These are phyloP conservation scores for Bombus fervidus DNA, from an alignment of 1,140 invertebrate species.

Conservation along the genomic window DNA sequence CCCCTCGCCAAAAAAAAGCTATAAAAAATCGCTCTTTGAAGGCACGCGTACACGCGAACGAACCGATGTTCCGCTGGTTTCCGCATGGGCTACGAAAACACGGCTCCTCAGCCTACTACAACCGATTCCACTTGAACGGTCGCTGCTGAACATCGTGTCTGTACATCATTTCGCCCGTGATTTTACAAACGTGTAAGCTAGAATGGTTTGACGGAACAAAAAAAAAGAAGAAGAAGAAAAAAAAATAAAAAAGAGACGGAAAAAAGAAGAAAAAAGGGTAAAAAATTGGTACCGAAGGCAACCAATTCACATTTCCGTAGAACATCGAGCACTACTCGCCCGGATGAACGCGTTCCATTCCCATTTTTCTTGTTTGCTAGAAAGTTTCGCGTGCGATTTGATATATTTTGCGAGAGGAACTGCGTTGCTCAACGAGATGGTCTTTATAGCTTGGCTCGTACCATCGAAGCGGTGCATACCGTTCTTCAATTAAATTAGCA, in stretches of 20 bases:
- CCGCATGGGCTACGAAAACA: constrained; percentile 59
- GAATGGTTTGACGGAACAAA: constrained; percentile 49
- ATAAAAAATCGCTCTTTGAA: constrained; percentile 33
- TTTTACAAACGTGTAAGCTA: constrained; percentile 62
- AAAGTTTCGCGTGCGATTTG: constrained; percentile 28
- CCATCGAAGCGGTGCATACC: background rate
- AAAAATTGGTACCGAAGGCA: constrained; percentile 10
- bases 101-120: constrained; percentile 57
- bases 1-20: background rate
- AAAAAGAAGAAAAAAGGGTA: constrained; percentile 19
- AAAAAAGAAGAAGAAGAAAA: background rate
- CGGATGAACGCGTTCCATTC: constrained; percentile 47
- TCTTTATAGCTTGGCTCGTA: background rate
- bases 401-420: constrained; percentile 4
- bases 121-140: constrained; percentile 63
- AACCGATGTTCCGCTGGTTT: constrained; percentile 50
- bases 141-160: constrained; percentile 52
- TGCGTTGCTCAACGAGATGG: background rate
- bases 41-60: constrained; percentile 38
- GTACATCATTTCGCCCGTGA: constrained; percentile 60
- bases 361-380: constrained; percentile 33
- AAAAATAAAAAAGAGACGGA: background rate
- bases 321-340: constrained; percentile 48
- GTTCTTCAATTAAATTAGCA: constrained; percentile 36
- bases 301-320: constrained; percentile 41